Percentiles rank a stretch among this genome's conserved stretches.
Evolutionary conservation across 2,797 vertebrate genomes (phyloP).

Genomic region (Darevskia mixta): DNA sequence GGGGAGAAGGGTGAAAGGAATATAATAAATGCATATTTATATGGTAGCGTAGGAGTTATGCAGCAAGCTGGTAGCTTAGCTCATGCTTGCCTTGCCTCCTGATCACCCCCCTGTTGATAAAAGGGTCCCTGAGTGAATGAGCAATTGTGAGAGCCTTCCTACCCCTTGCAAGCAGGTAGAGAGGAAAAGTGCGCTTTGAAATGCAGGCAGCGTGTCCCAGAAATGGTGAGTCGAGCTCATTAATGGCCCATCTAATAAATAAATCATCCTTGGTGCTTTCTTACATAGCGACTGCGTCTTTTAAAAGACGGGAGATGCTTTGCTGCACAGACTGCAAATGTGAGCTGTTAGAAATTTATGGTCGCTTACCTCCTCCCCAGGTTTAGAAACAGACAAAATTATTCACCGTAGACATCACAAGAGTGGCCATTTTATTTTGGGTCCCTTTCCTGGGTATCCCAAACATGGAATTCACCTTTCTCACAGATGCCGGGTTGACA

Average conservation of each 20-base stretch:
- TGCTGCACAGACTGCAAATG: conserved; percentile 16
- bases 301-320: background rate
- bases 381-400: background rate
- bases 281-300: background rate
- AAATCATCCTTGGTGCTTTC: conserved; percentile 6
- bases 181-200: background rate
- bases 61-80: background rate
- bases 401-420: background rate
- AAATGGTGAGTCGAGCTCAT: background rate
- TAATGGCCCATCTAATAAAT: conserved; percentile 32
- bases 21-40: no score
- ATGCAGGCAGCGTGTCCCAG: background rate
- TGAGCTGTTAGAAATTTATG: background rate
- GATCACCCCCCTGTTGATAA: background rate
- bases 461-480: background rate
- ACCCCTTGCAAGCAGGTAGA: background rate
- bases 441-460: background rate
- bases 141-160: background rate
- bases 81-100: background rate
- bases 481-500: background rate
- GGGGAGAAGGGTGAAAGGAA: no score
- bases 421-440: background rate
- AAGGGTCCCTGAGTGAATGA: background rate
- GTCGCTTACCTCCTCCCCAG: background rate
- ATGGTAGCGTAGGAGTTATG: no score